Base-by-base conservation (phyloP, 2,113 vertebrate genomes). In the Paracanthobrama guichenoti region DNA sequence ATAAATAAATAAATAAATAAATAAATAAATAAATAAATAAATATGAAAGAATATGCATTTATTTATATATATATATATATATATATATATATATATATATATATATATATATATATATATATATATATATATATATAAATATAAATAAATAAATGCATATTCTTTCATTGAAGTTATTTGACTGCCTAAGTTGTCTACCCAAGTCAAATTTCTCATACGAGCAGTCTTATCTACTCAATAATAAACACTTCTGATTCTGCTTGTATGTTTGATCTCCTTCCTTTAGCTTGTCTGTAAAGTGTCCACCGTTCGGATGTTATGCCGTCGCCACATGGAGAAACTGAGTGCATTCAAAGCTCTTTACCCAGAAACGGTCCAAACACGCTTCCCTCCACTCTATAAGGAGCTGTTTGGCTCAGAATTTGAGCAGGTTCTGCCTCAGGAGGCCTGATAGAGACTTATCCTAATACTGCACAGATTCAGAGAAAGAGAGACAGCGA, bases 361-460 rank as follows among this genome's bases (percentile, higher is more conserved):
- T 91, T 96, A 97, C 90, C 97, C 97, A 89, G 97, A 98, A 95
- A 94, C 95, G 91, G 95, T 97, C 35, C 95, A 95, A 90, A 93
- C 96, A 64, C 96, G 96, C 91, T 97, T 98, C 93, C 97, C 97
- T 92, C 97, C 97, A 12, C 94, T 98, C 81, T 98, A 98, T 91
- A 97, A 96, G 93, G 97, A 98, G 92, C 92, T 98, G 89, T 98
- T 97, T 84, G 96, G 95, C 87, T 97, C 96, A 79, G 97, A 97
- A 93, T 96, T 96, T 90, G 96, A 98, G 92, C 95, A 96, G 92
- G 93, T 94, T 60, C 93, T 95, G 93, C 95, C 95, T 86, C 92
- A 95, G 60, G 94, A 96, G 88, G 94, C 95, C 93, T 97, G 95
- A 92, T 88, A 0, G 90, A 81, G 24, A 80, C 78, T 80, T 20